Evolutionary conservation across 2,888 invertebrate genomes (phyloP).

Genomic region (Ophion costatus): DNA sequence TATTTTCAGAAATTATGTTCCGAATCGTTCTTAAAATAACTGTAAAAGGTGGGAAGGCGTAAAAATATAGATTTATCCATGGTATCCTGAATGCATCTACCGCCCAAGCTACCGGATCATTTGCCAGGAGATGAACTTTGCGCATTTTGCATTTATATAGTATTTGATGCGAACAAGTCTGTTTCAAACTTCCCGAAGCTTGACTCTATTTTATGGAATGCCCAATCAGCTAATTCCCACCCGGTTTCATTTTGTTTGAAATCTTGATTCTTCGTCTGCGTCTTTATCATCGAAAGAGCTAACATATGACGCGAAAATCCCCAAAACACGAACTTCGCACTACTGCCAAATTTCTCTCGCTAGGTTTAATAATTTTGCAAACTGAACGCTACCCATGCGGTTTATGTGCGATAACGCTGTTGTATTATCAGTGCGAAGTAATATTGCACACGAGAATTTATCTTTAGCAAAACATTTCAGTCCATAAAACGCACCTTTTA

Average conservation of each 20-base stretch:
- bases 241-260: conserved; percentile 52
- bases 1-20: conserved; percentile 53
- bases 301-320: neutral
- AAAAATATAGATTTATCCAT: conserved; percentile 64
- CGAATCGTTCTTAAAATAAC: conserved; percentile 39
- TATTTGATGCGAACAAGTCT: too few relatives aligned
- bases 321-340: neutral
- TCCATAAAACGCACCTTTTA: too few relatives aligned
- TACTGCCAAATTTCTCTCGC: neutral
- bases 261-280: conserved; percentile 38
- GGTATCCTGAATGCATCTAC: conserved; percentile 72
- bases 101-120: conserved; percentile 66
- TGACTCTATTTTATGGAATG: conserved; percentile 48
- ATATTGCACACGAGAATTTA: too few relatives aligned
- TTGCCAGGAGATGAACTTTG: conserved; percentile 71
- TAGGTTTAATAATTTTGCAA: too few relatives aligned
- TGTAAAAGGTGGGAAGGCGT: conserved; percentile 69
- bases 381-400: too few relatives aligned
- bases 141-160: conserved; percentile 71
- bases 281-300: conserved; percentile 21
- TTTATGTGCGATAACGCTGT: neutral
- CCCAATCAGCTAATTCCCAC: conserved; percentile 56
- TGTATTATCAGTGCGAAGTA: neutral
- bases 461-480: too few relatives aligned
- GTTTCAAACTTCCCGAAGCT: conserved; percentile 68